Evolutionary conservation across 2,797 vertebrate species (phyloP).

Genomic region (Craterocephalus amniculus): DNA sequence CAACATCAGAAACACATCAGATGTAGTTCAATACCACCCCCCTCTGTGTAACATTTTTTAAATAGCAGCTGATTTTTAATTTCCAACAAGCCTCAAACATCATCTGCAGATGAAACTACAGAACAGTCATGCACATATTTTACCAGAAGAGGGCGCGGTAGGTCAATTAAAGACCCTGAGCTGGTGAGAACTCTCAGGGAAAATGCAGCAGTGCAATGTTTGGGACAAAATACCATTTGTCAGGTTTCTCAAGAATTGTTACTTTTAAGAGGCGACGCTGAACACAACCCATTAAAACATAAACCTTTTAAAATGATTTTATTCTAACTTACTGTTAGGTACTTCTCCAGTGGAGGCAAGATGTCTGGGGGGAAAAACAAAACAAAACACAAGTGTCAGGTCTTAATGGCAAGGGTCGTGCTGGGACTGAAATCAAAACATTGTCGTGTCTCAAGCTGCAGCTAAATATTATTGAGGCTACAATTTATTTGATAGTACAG

Average conservation of each 20-base stretch:
- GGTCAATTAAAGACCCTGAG: conserved; percentile 33
- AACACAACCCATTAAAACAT: background rate
- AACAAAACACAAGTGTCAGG: conserved; percentile 23
- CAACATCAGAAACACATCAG: background rate
- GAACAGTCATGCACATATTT: background rate
- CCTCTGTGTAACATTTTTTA: background rate
- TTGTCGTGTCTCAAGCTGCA: no score
- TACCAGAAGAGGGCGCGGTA: conserved; percentile 72
- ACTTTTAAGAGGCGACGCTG: background rate
- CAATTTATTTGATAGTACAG: no score
- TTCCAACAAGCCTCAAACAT: conserved; percentile 16
- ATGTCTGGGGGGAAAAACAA: conserved; percentile 77
- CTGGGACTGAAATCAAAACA: background rate
- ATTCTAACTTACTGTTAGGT: conserved; percentile 84
- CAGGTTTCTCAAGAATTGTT: background rate
- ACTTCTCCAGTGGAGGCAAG: conserved; percentile 82
- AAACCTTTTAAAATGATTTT: background rate
- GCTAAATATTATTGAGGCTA: background rate
- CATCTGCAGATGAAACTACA: conserved; percentile 37
- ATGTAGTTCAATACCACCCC: background rate
- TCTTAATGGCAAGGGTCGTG: background rate
- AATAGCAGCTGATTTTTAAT: background rate
- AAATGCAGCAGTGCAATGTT: background rate
- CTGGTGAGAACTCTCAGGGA: background rate
- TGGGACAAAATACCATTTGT: background rate